A percentile compares a stretch with the other conserved stretches of the same genome.
Conservation (phyloP, 2,797 vertebrate species). For the Pseudopleuronectes americanus region DNA sequence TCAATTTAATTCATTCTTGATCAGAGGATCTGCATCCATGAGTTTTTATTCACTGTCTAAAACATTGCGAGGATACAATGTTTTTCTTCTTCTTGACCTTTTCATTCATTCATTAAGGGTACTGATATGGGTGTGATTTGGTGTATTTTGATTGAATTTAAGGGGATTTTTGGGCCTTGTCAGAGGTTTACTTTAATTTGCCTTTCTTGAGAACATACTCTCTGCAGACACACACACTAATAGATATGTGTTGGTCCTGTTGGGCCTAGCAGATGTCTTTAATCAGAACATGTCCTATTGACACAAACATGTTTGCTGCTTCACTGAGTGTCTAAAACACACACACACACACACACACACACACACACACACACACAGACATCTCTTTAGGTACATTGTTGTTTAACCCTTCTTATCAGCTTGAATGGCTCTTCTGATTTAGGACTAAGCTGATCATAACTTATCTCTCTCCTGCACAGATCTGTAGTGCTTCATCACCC, state of each 20-base stretch:
- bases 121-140: too few relatives aligned
- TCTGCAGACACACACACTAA: too few relatives aligned
- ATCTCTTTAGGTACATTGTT: slow-evolving; percentile 8
- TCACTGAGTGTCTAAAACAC: slow-evolving; percentile 1
- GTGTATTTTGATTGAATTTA: too few relatives aligned
- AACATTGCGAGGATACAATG: too few relatives aligned
- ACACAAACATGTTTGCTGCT: slow-evolving; percentile 67
- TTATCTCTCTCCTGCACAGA: slow-evolving; percentile 5
- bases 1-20: too few relatives aligned
- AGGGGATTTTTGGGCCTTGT: too few relatives aligned
- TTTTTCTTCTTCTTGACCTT: too few relatives aligned
- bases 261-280: slow-evolving; percentile 58
- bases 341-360: slow-evolving; percentile 1
- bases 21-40: too few relatives aligned
- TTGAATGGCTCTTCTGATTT: slow-evolving; percentile 43
- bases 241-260: slow-evolving; percentile 9
- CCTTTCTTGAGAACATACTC: too few relatives aligned
- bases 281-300: slow-evolving; percentile 61
- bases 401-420: slow-evolving; percentile 40
- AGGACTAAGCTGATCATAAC: neutral
- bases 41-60: too few relatives aligned
- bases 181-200: too few relatives aligned
- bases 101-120: too few relatives aligned
- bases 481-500: slow-evolving; percentile 17
- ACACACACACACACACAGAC: neutral